A percentile compares a stretch with the other conserved stretches of the same genome.
These are phyloP conservation scores for Coracias cyanogaster DNA, from an alignment of 2,797 vertebrate genomes.

Conservation along the genomic window DNA sequence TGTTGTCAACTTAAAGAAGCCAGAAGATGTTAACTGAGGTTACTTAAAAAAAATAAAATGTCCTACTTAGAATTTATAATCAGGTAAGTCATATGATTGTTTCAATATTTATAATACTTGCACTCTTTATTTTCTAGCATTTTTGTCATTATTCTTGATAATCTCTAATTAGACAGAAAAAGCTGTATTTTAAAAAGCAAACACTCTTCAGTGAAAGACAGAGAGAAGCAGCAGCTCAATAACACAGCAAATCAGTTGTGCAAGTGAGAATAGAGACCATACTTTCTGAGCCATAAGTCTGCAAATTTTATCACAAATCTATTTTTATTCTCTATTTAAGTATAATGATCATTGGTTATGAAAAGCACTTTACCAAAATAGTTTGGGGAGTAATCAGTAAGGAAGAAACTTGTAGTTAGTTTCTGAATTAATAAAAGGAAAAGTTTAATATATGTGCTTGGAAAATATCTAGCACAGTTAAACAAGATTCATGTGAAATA, in stretches of 20 bases:
- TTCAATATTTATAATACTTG: neutral
- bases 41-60: neutral
- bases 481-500: conserved; percentile 57
- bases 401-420: conserved; percentile 6
- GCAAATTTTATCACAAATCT: conserved; percentile 7
- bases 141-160: neutral
- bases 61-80: neutral
- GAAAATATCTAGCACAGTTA: conserved; percentile 33
- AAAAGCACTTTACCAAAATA: conserved; percentile 10
- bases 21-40: neutral
- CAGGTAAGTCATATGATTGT: neutral
- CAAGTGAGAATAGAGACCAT: neutral
- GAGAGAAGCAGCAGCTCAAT: neutral
- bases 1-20: neutral
- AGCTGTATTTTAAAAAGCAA: neutral
- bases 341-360: neutral
- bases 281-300: conserved; percentile 1
- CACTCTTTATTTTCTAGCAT: neutral
- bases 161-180: neutral
- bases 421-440: conserved; percentile 43
- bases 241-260: neutral
- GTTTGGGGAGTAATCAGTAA: neutral
- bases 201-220: neutral
- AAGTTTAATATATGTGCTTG: conserved; percentile 60
- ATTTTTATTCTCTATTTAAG: conserved; percentile 47